Base-by-base conservation (phyloP, 2,113 vertebrate species). In the Tupaia chinensis region DNA sequence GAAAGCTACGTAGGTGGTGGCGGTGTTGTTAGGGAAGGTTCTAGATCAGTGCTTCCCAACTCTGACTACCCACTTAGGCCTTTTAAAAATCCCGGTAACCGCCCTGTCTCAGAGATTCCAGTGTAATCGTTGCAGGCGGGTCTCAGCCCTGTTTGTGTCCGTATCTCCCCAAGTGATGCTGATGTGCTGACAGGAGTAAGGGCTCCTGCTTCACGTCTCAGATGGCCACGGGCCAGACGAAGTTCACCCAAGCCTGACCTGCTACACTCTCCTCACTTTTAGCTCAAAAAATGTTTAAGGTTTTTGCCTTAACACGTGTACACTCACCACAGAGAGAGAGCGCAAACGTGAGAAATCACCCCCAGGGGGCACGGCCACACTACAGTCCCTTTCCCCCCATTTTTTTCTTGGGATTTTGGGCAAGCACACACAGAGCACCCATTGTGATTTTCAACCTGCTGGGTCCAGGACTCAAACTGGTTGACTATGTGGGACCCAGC, bases 31-130 rank as follows among this genome's bases (percentile, higher is more conserved):
- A 44, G 68, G 34, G 66, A 76, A 87, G 54, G 34, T 44, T 87
- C 91, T 72, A 76, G 70, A 32, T 74, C 16, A 74, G 70, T 69
- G 14, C 56, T 95, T 68, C 94, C 94, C 58, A 73, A 83, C 61
- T 82, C 34, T 34, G 60, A 56, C 16, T 91, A 32, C 76, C 70
- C 77, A 54, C n/a, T 9, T 13, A 61, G 65, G 25, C 34, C 68
- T 84, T 95, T 83, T 10, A 8, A 66, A 95, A 92, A 90, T 77
- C 66, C 20, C 61, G 27, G 2, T 65, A 80, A 92, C 25, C 76
- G 12, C 1, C n/a, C 69, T n/a, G 74, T 15, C n/a, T 44, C 66
- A 78, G 74, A 80, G 34, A 95, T n/a, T 69, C 34, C 65, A 78
- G 83, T 44, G 73, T 68, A 27, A n/a, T 82, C 85, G 12, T 69